Conservation (phyloP, 2,888 invertebrate species). For the Lordiphosa fenestrarum region DNA sequence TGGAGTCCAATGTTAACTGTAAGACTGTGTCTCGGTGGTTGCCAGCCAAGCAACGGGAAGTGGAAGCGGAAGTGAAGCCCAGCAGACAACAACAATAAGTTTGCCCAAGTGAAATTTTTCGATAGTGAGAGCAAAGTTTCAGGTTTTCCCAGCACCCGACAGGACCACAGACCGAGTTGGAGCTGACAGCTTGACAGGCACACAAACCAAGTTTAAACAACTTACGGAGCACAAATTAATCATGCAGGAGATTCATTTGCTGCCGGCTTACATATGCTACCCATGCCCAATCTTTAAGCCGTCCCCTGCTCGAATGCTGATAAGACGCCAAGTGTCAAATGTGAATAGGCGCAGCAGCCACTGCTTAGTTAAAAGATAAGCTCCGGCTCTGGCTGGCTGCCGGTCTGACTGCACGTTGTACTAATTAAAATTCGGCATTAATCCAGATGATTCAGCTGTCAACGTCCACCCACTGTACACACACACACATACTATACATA, state of each 20-base stretch:
- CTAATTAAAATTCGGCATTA: constrained; percentile 77
- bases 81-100: constrained; percentile 40
- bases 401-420: constrained; percentile 50
- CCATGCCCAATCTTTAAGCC: constrained; percentile 34
- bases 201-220: constrained; percentile 54
- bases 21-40: constrained; percentile 81
- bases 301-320: constrained; percentile 55
- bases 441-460: constrained; percentile 76
- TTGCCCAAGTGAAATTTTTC: constrained; percentile 43
- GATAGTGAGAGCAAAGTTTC: constrained; percentile 33
- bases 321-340: constrained; percentile 70
- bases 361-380: constrained; percentile 35
- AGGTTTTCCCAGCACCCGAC: constrained; percentile 51
- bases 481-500: constrained; percentile 1
- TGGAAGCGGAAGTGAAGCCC: constrained; percentile 21
- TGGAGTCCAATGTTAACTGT: constrained; percentile 81
- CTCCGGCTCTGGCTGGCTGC: constrained; percentile 13
- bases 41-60: constrained; percentile 56
- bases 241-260: constrained; percentile 45
- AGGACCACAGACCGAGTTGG: constrained; percentile 37
- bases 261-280: constrained; percentile 29
- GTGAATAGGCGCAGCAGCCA: constrained; percentile 7
- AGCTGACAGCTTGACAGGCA: constrained; percentile 68
- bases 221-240: constrained; percentile 50
- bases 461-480: constrained; percentile 29